phyloP scores from a whole-genome alignment of 2,113 vertebrate species.

The Chauna torquata region DNA sequence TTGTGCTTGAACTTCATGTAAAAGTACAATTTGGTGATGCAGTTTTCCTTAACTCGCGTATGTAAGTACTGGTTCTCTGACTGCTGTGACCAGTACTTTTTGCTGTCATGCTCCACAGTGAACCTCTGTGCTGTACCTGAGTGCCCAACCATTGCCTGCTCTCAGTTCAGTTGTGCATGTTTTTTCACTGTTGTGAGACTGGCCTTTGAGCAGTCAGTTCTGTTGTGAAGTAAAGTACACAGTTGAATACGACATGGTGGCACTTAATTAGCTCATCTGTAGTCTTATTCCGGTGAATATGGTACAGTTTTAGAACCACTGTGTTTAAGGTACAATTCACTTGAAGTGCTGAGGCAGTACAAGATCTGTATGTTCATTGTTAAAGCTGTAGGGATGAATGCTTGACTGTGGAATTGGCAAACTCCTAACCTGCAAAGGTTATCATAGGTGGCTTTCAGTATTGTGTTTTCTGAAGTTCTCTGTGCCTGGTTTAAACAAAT shows the following conservation, averaged over 20 bases:
- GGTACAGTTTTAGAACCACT: not conserved
- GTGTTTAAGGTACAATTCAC: not conserved
- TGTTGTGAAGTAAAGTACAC: not conserved
- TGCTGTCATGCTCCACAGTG: not conserved
- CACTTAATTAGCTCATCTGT: not conserved
- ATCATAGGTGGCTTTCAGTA: conserved; percentile 30
- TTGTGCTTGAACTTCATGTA: conserved; percentile 11
- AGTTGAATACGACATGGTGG: not conserved
- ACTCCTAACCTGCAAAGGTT: conserved; percentile 1
- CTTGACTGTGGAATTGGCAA: conserved; percentile 27
- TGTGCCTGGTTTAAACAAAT: conserved; percentile 59
- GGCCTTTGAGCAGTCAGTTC: not conserved
- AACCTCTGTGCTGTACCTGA: not conserved
- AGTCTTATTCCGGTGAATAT: not conserved
- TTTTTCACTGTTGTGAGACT: not conserved
- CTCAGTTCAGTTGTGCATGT: not conserved
- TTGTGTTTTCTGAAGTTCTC: conserved; percentile 60
- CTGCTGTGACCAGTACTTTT: not conserved
- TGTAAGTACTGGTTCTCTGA: not conserved
- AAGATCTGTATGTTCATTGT: not conserved
- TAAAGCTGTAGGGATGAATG: conserved; percentile 23
- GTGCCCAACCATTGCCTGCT: not conserved
- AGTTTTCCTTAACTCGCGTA: not conserved
- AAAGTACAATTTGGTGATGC: not conserved
- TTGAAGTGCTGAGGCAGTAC: conserved; percentile 6